Percentiles rank a stretch among this genome's conserved stretches.
These are phyloP conservation scores for Macaria liturata DNA, from an alignment of 2,888 invertebrate species.

Conservation along the genomic window DNA sequence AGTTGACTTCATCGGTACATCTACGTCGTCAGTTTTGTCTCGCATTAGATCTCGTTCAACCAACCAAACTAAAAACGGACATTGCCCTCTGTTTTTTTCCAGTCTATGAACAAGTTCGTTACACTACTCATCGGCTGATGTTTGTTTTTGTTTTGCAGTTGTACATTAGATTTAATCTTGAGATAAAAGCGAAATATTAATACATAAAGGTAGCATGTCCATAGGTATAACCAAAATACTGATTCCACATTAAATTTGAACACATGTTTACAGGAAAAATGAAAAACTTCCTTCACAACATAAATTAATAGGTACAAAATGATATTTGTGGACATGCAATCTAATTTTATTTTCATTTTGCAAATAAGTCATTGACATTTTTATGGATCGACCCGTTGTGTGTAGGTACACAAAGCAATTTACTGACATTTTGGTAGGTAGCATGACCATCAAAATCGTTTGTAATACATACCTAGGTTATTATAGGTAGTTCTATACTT, in stretches of 20 bases:
- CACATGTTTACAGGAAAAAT: no score
- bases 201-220: no score
- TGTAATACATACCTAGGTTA: no score
- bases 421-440: no score
- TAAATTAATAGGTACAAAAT: no score
- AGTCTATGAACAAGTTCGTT: slow-evolving; percentile 49
- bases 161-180: no score
- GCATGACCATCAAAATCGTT: no score
- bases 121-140: slow-evolving; percentile 26
- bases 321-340: neutral
- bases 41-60: slow-evolving; percentile 59
- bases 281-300: no score
- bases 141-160: slow-evolving; percentile 21
- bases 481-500: no score
- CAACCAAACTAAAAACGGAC: slow-evolving; percentile 69
- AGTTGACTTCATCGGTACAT: neutral
- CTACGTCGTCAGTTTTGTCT: slow-evolving; percentile 5
- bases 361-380: slow-evolving; percentile 56
- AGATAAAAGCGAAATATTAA: no score
- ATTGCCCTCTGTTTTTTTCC: slow-evolving; percentile 74
- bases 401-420: slow-evolving; percentile 7
- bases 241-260: no score
- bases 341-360: neutral
- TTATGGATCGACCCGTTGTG: slow-evolving; percentile 58
- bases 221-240: no score